A percentile compares a stretch with the other conserved stretches of the same genome.
phyloP scores from a whole-genome alignment of 2,113 vertebrate species.

The Marmota flaviventris region DNA sequence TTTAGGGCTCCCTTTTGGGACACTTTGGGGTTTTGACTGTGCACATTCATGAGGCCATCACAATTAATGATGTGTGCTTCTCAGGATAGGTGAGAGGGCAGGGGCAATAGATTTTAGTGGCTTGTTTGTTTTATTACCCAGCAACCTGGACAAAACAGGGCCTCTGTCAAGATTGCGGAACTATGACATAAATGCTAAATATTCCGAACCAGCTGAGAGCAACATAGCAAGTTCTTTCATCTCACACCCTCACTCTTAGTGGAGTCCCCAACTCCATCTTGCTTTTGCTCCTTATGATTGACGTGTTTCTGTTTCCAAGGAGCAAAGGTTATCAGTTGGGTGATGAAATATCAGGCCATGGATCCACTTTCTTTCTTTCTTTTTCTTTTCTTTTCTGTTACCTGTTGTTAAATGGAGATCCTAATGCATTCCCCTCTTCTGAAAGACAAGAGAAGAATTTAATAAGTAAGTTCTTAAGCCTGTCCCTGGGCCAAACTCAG shows the following conservation, averaged over 20 bases:
- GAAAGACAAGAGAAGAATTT: constrained; percentile 34
- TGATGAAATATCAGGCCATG: background rate
- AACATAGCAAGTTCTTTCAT: background rate
- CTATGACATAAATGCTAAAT: background rate
- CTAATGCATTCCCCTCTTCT: background rate
- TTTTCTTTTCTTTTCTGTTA: background rate
- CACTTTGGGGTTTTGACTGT: background rate
- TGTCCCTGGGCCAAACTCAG: background rate
- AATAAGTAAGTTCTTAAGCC: constrained; percentile 46
- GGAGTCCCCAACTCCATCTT: background rate
- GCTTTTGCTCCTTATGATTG: background rate
- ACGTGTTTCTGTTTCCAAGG: background rate
- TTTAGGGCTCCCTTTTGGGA: background rate
- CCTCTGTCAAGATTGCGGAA: background rate
- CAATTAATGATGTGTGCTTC: background rate
- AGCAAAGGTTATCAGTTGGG: background rate
- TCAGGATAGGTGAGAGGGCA: background rate
- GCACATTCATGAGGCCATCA: background rate
- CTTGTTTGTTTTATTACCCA: background rate
- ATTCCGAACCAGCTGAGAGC: background rate
- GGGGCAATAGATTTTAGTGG: background rate
- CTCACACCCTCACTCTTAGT: background rate
- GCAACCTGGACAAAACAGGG: background rate
- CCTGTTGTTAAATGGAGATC: background rate
- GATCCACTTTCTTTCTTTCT: background rate